Evolutionary conservation across 2,113 vertebrate genomes (phyloP), one percentile per base, ranked within the genome.

Genomic region (Pseudorectes ferrugineus): DNA sequence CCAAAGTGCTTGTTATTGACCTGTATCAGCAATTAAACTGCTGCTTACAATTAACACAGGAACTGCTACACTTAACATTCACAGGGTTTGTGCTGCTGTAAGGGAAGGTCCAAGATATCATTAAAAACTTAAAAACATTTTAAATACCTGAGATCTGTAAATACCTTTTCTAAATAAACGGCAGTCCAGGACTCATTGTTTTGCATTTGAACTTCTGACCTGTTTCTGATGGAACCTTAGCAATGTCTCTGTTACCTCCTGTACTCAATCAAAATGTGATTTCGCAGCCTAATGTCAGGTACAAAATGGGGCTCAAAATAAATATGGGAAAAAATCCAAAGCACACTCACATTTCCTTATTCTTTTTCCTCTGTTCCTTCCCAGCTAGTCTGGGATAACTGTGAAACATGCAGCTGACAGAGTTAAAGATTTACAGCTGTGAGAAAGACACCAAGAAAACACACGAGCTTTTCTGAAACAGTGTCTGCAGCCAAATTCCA

Each of bases 271-370:
- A 93, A 72, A 88, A 80, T 29, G 31, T 73, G 71, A 76, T 83
- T 88, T 85, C 79, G 22, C 45, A 94, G 74, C 54, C 51, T n/a
- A 29, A 85, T 63, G 29, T 85, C 51, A 74, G 63, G 91, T 92
- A 77, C 43, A 92, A 91, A 88, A 81, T 23, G 54, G 38, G 35
- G 40, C 17, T 74, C 45, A 62, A 88, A 78, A 55, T 74, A 95
- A 91, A 89, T 48, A 95, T 0, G 26, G 88, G 91, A 93, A 82
- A 75, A 92, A 91, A 91, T 68, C 89, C 92, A 94, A 96, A 85
- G 65, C 62, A 89, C 61, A 42, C 10, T 93, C 49, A 43, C 29
- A 73, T 87, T 94, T 95, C 73, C 70, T 77, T 67, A 54, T 59
- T 88, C 15, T 88, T 89, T 92, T 92, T 81, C 6, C 14, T 85